phyloP scores from a whole-genome alignment of 37 sponge, comb jelly and placozoan species.

The Axinella damicornis region DNA sequence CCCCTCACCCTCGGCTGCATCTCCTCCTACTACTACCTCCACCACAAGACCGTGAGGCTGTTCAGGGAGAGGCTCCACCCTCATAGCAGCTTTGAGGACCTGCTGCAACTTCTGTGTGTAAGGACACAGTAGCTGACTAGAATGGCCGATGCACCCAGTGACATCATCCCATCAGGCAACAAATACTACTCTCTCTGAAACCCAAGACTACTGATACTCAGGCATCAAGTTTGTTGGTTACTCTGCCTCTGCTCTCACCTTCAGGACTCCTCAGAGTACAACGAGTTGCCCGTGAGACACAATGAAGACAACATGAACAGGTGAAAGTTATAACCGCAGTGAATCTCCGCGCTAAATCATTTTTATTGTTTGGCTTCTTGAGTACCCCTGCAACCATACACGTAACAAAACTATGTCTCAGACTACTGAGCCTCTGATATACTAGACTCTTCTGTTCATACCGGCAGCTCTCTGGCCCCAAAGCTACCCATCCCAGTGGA shows the following conservation, averaged over 20 bases:
- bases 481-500: constrained; percentile 80
- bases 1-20: constrained; percentile 87
- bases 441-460: not conserved
- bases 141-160: too few relatives aligned
- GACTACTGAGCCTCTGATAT: too few relatives aligned
- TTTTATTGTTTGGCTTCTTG: too few relatives aligned
- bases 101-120: constrained; percentile 85
- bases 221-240: too few relatives aligned
- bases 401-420: too few relatives aligned
- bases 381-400: too few relatives aligned
- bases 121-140: constrained; percentile 43
- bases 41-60: constrained; percentile 85
- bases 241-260: too few relatives aligned
- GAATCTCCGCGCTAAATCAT: too few relatives aligned
- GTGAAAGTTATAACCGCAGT: constrained; percentile 14
- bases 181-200: too few relatives aligned
- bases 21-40: constrained; percentile 97
- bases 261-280: constrained; percentile 93
- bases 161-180: too few relatives aligned
- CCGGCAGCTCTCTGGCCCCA: constrained; percentile 47
- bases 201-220: not conserved
- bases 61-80: constrained; percentile 79
- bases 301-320: constrained; percentile 96
- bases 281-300: constrained; percentile 96
- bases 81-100: constrained; percentile 70